These are phyloP conservation scores for Mesocricetus auratus DNA, from an alignment of 2,113 vertebrate genomes.

Conservation along the genomic window DNA sequence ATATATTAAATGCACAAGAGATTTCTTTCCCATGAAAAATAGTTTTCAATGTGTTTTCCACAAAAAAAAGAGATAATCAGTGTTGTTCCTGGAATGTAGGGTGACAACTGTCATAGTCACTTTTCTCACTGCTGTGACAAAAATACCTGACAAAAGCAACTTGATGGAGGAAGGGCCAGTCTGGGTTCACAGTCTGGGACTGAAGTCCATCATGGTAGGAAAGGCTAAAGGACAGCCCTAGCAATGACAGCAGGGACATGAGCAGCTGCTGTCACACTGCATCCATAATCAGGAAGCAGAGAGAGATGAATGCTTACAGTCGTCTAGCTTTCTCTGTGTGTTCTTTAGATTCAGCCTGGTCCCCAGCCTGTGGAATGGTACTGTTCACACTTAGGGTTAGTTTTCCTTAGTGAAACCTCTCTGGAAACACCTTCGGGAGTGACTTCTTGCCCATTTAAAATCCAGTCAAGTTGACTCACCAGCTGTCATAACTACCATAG, in stretches of 20 bases:
- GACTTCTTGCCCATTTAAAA: neutral
- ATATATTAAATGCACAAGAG: neutral
- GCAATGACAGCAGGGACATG: neutral
- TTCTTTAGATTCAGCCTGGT: neutral
- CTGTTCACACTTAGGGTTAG: neutral
- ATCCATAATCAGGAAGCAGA: neutral
- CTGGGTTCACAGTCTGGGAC: neutral
- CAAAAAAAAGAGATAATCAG: neutral
- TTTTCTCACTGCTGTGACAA: neutral
- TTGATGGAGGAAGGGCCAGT: neutral
- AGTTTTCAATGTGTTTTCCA: neutral
- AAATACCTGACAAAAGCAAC: neutral
- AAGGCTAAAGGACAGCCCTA: neutral
- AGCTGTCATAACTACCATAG: neutral
- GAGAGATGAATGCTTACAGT: neutral
- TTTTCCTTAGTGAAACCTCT: neutral
- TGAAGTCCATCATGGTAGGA: neutral
- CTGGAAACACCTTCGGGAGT: neutral
- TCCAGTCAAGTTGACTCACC: neutral
- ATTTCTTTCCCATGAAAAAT: neutral
- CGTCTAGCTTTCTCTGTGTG: neutral
- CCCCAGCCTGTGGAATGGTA: neutral
- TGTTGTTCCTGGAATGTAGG: neutral
- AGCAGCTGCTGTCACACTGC: neutral
- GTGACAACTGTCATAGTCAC: neutral